These are phyloP conservation scores for Neosalanx taihuensis DNA, from an alignment of 2,797 vertebrate species.

Conservation along the genomic window DNA sequence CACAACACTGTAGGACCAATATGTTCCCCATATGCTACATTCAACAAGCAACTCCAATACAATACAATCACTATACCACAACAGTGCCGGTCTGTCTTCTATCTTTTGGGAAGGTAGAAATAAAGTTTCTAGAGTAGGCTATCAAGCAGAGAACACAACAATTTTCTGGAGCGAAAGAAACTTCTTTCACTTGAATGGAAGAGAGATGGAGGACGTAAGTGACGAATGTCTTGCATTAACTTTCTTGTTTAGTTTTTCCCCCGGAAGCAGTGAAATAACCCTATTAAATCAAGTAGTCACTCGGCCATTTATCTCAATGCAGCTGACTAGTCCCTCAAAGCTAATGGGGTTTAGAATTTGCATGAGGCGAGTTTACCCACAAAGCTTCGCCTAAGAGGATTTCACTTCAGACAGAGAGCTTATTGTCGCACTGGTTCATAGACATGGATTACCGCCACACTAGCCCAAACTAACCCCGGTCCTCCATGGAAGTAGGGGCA, in stretches of 20 bases:
- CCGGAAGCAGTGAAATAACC: conserved; percentile 78
- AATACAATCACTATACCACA: neutral
- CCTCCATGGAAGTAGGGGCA: conserved; percentile 53
- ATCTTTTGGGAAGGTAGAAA: conserved; percentile 11
- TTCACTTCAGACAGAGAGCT: conserved; percentile 77
- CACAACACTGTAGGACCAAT: neutral
- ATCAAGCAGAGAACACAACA: neutral
- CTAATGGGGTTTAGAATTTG: conserved; percentile 84
- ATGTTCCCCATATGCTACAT: no score
- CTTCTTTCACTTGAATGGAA: conserved; percentile 57
- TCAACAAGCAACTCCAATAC: neutral
- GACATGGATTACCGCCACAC: conserved; percentile 72
- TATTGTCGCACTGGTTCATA: conserved; percentile 77
- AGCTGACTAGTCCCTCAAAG: conserved; percentile 78
- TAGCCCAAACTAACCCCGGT: conserved; percentile 58
- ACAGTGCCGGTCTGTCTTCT: no score
- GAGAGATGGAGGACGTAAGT: conserved; percentile 67
- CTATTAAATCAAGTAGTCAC: conserved; percentile 81
- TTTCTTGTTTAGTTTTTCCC: conserved; percentile 78
- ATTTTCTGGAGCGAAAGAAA: conserved; percentile 52
- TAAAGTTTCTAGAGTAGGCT: conserved; percentile 5
- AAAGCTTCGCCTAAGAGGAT: conserved; percentile 80
- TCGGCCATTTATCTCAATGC: conserved; percentile 81
- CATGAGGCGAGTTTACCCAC: conserved; percentile 81
- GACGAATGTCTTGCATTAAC: conserved; percentile 81